Conservation (phyloP, 2,113 vertebrate species). For the Cnemophilus loriae region DNA sequence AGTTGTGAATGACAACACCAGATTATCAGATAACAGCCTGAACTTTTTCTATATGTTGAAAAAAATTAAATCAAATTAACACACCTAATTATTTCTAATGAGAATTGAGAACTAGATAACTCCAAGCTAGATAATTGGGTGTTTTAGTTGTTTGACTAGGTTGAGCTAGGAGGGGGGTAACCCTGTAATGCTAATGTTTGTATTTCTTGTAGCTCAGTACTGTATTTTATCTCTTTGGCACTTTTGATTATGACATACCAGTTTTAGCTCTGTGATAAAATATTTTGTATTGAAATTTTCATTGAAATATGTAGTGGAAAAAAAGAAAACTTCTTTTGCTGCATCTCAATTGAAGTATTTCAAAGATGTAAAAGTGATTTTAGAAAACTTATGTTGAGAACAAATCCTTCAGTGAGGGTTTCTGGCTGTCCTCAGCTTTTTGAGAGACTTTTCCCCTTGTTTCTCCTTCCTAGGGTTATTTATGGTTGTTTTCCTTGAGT, state of each 20-base stretch:
- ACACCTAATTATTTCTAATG: background rate
- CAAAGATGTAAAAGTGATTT: background rate
- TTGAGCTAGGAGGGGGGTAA: background rate
- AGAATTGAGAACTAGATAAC: background rate
- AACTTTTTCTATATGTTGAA: background rate
- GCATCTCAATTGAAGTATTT: background rate
- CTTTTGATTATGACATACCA: background rate
- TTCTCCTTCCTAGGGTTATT: background rate
- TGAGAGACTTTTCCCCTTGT: background rate
- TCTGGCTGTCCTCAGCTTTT: background rate
- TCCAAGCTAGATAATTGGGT: background rate
- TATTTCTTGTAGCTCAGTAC: background rate
- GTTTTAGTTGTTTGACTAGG: background rate
- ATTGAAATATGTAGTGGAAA: background rate
- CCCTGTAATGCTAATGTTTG: background rate
- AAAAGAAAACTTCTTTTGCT: background rate
- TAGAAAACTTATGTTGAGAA: background rate
- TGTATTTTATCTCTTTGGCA: background rate
- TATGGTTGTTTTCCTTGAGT: background rate
- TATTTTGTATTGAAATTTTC: background rate
- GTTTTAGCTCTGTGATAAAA: background rate
- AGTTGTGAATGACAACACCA: background rate
- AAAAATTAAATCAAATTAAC: background rate
- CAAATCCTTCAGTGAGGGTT: background rate
- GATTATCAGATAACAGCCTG: background rate